These are phyloP conservation scores for Quadroppia sp. DNA, from an alignment of 2,888 invertebrate genomes.

Conservation along the genomic window DNA sequence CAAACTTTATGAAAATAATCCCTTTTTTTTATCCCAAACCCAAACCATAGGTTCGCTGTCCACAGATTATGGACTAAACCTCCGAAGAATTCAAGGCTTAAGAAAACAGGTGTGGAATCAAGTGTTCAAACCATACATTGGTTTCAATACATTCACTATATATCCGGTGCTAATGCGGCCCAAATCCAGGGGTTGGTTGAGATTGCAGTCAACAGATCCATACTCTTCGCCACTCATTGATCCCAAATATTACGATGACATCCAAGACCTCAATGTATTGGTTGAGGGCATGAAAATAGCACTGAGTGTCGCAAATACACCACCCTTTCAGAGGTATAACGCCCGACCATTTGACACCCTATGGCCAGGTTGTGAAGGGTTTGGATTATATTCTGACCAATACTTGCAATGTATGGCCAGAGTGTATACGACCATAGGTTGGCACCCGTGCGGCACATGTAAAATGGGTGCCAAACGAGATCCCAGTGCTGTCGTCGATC, in stretches of 20 bases:
- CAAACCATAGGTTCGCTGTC: background rate
- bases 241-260: constrained; percentile 74
- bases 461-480: constrained; percentile 56
- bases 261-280: constrained; percentile 66
- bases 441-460: constrained; percentile 58
- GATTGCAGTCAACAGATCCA: constrained; percentile 68
- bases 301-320: background rate
- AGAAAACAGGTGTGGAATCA: background rate
- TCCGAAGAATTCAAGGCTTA: background rate
- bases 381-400: constrained; percentile 42
- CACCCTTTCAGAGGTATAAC: background rate
- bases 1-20: background rate
- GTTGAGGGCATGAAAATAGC: constrained; percentile 61
- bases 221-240: constrained; percentile 70
- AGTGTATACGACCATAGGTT: constrained; percentile 51
- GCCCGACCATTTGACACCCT: constrained; percentile 33
- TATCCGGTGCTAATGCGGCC: constrained; percentile 87
- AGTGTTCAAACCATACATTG: constrained; percentile 50
- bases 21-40: background rate
- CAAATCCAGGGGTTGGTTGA: constrained; percentile 75
- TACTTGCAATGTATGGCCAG: constrained; percentile 44
- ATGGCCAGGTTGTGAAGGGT: constrained; percentile 44
- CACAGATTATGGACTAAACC: background rate
- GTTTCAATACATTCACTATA: constrained; percentile 68
- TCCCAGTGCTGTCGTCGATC: constrained; percentile 55